These are phyloP conservation scores for Ditula angustiorana DNA, from an alignment of 2,888 invertebrate species.

Conservation along the genomic window DNA sequence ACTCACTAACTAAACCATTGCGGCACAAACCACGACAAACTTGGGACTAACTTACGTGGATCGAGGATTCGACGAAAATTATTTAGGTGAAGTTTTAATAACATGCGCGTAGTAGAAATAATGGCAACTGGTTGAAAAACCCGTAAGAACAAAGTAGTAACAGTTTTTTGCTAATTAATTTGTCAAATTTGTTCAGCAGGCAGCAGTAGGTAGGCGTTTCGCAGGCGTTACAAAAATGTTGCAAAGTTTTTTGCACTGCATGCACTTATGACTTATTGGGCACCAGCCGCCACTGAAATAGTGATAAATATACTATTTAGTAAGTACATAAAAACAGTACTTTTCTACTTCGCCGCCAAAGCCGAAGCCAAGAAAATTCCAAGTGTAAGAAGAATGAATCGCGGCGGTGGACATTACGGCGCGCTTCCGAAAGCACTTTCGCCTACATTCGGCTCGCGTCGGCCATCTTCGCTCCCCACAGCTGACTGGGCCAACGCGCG, in stretches of 20 bases:
- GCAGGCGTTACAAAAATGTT: too few relatives aligned
- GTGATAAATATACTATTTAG: slow-evolving; percentile 10
- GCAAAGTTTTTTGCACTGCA: too few relatives aligned
- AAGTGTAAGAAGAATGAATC: slow-evolving; percentile 46
- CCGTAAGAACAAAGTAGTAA: too few relatives aligned
- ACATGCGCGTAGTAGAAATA: too few relatives aligned
- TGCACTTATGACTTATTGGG: not conserved
- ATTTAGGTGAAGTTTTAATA: too few relatives aligned
- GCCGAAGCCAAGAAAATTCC: slow-evolving; percentile 49
- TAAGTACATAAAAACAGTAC: slow-evolving; percentile 34
- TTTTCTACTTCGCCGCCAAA: slow-evolving; percentile 46
- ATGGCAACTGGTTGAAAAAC: too few relatives aligned
- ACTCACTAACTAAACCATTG: not conserved
- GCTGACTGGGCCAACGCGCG: slow-evolving; percentile 75
- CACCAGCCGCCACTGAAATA: not conserved
- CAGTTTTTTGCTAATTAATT: too few relatives aligned
- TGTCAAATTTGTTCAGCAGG: not conserved
- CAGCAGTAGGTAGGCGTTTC: not conserved
- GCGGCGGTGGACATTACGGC: slow-evolving; percentile 48
- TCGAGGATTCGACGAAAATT: too few relatives aligned
- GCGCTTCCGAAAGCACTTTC: slow-evolving; percentile 79
- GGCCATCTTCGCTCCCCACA: slow-evolving; percentile 76
- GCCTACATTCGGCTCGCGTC: slow-evolving; percentile 72
- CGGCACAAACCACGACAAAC: too few relatives aligned
- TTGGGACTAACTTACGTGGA: too few relatives aligned